Conservation (phyloP, 1,140 invertebrate genomes). For the Rhysida immarginata region DNA sequence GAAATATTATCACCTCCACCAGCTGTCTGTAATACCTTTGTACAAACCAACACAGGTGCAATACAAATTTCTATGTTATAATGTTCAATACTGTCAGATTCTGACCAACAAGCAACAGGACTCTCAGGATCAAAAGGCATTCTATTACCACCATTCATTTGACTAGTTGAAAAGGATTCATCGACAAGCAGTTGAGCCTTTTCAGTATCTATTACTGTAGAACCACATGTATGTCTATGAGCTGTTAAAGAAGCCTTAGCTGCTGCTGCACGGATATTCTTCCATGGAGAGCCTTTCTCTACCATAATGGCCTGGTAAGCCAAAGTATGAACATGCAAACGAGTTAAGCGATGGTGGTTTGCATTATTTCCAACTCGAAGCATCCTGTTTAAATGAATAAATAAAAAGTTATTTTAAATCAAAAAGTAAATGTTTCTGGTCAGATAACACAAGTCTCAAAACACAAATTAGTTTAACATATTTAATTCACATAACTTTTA, state of each 20-base stretch:
- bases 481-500: no score
- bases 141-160: constrained; percentile 32
- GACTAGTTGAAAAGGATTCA: constrained; percentile 63
- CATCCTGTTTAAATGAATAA: no score
- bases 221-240: constrained; percentile 70
- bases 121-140: constrained; percentile 42
- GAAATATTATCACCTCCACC: constrained; percentile 82
- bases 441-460: no score
- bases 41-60: constrained; percentile 70
- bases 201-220: constrained; percentile 46
- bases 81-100: constrained; percentile 31
- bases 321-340: constrained; percentile 72
- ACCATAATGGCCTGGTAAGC: constrained; percentile 73
- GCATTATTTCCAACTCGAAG: not conserved
- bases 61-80: constrained; percentile 54
- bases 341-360: constrained; percentile 40
- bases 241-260: constrained; percentile 72
- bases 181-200: constrained; percentile 61
- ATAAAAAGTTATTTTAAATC: no score
- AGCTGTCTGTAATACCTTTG: constrained; percentile 60
- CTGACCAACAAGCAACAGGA: constrained; percentile 71
- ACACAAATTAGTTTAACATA: no score
- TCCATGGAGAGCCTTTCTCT: constrained; percentile 49
- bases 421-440: no score
- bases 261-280: constrained; percentile 56